phyloP scores from a whole-genome alignment of 2,888 invertebrate species.

The Octodonta nipae region DNA sequence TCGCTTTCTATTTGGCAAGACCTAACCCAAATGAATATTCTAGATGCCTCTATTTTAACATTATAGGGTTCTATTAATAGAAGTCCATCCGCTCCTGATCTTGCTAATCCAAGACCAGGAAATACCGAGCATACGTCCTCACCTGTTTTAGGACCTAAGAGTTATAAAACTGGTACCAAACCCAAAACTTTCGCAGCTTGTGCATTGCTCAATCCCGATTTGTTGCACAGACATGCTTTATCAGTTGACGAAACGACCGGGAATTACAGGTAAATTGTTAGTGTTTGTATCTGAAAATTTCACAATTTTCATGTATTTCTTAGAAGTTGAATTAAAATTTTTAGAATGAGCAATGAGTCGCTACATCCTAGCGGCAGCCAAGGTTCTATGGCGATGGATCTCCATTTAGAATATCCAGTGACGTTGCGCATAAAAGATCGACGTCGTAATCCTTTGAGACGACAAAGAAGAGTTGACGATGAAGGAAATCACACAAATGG shows the following conservation, averaged over 20 bases:
- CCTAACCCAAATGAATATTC: too few species aligned
- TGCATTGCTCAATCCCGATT: constrained; percentile 46
- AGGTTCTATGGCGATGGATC: constrained; percentile 62
- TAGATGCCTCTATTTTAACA: too few species aligned
- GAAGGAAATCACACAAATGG: constrained; percentile 35
- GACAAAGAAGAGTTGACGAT: constrained; percentile 65
- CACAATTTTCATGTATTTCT: neutral
- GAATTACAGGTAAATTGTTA: constrained; percentile 28
- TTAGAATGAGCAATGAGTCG: constrained; percentile 39
- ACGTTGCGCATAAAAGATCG: constrained; percentile 43
- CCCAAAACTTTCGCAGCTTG: constrained; percentile 36
- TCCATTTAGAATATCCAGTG: constrained; percentile 53
- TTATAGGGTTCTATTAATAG: constrained; percentile 32
- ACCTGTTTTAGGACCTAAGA: constrained; percentile 12
- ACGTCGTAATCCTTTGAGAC: constrained; percentile 57
- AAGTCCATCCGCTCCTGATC: constrained; percentile 49
- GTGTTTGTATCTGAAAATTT: neutral
- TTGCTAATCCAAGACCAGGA: constrained; percentile 32
- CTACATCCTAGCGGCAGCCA: constrained; percentile 48
- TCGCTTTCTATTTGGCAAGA: too few species aligned
- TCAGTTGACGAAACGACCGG: constrained; percentile 62
- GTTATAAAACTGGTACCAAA: constrained; percentile 10
- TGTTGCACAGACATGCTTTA: constrained; percentile 64
- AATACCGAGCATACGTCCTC: constrained; percentile 25
- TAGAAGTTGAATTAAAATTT: neutral